These are phyloP conservation scores for Nasua narica DNA, from an alignment of 2,797 vertebrate genomes.

Conservation along the genomic window DNA sequence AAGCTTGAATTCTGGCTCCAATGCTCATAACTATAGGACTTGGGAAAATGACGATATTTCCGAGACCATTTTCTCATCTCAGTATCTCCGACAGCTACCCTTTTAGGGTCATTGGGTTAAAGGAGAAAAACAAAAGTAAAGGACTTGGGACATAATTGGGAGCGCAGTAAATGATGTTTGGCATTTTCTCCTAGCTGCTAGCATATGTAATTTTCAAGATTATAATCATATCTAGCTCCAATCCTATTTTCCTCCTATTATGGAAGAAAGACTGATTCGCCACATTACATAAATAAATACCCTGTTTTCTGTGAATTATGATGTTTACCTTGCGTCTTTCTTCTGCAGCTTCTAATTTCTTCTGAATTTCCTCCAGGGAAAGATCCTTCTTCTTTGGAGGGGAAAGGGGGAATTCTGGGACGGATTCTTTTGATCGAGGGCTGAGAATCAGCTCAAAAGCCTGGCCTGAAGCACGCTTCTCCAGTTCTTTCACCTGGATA, in stretches of 20 bases:
- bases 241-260: not conserved
- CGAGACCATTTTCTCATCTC: not conserved
- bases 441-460: conserved; percentile 97
- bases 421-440: conserved; percentile 89
- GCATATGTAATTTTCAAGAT: not conserved
- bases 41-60: not conserved
- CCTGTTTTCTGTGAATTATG: not conserved
- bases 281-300: not conserved
- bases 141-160: not conserved
- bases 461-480: conserved; percentile 94
- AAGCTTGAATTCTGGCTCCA: not conserved
- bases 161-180: not conserved
- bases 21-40: not conserved
- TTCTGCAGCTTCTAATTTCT: conserved; percentile 94
- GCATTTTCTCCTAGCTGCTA: not conserved
- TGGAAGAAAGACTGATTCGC: not conserved
- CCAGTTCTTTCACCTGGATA: conserved; percentile 95
- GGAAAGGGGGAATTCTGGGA: conserved; percentile 90
- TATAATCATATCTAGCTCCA: not conserved
- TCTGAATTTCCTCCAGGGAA: conserved; percentile 96
- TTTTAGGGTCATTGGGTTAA: not conserved
- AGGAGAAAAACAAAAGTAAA: not conserved
- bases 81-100: not conserved
- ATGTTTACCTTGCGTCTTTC: conserved; percentile 93
- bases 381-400: conserved; percentile 94